Evolutionary conservation across 2,113 vertebrate species (phyloP), one percentile per base, ranked within the genome.

Genomic region (Grus americana): DNA sequence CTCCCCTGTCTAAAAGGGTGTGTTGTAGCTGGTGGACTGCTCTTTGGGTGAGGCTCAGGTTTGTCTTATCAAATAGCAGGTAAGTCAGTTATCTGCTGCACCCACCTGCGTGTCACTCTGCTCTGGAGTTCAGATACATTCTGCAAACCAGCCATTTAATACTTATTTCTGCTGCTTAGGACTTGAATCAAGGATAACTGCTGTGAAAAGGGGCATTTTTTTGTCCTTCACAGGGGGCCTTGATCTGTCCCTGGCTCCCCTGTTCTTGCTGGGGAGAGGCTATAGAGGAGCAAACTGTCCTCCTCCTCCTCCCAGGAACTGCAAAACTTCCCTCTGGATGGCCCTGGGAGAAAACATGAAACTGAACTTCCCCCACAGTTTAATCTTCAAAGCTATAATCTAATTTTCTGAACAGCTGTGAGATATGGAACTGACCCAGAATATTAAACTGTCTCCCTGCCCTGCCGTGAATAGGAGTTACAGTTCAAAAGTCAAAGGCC

Each of bases 1-100:
- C 5, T 16, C 23, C 40, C 23, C 12, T 52, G 0, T 1, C 2
- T 34, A n/a, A 57, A 72, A 70, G 5, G 19, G 19, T 46, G 26
- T 26, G 27, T 15, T 55, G 61, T 38, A 59, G 57, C n/a, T 61
- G 30, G 16, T 40, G 32, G 40, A 9, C 10, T 75, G 38, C 4
- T 44, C 8, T 32, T 12, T 62, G 36, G 46, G 44, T 34, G 68
- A 42, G 40, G 11, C 12, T 78, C 19, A 34, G 44, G 30, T 63
- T 62, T 22, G 12, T 50, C 38, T 79, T 36, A 50, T 34, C 5
- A 12, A 50, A 14, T 5, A 65, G 17, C 2, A 50, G n/a, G 13
- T 26, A 24, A 12, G 6, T 5, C 3, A 8, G 44, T n/a, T 55
- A 15, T 42, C 36, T 66, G 54, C 42, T 82, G 63, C 5, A 27